These are phyloP conservation scores for Trematomus loennbergii DNA, from an alignment of 2,113 vertebrate species.

Conservation along the genomic window DNA sequence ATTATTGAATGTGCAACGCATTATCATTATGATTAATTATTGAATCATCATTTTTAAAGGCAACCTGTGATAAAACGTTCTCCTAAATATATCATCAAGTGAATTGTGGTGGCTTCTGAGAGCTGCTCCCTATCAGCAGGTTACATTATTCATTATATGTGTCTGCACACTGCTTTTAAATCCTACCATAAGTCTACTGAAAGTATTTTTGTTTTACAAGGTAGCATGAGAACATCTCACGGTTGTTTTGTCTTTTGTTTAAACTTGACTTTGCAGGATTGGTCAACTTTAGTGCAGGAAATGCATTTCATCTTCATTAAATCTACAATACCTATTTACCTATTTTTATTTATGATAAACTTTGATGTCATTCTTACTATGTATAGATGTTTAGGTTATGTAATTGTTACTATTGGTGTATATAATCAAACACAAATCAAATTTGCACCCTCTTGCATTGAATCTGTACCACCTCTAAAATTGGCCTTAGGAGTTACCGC, in stretches of 20 bases:
- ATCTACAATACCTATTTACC: background rate
- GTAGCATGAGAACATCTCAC: background rate
- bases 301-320: background rate
- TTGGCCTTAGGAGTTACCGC: background rate
- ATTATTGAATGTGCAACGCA: constrained; percentile 50
- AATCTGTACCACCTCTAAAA: background rate
- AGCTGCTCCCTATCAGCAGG: constrained; percentile 46
- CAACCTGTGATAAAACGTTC: constrained; percentile 25
- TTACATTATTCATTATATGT: constrained; percentile 47
- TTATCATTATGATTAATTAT: constrained; percentile 53
- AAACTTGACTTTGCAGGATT: background rate
- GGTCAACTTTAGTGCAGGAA: background rate
- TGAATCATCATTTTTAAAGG: constrained; percentile 36
- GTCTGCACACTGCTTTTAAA: constrained; percentile 40
- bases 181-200: constrained; percentile 10
- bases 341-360: background rate
- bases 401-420: background rate
- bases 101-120: constrained; percentile 27
- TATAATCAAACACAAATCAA: background rate
- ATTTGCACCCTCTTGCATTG: background rate
- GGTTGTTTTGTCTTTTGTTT: background rate
- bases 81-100: constrained; percentile 47
- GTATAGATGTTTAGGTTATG: background rate
- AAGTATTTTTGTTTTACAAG: background rate
- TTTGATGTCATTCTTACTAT: background rate